Evolutionary conservation across 1,140 invertebrate species (phyloP).

Genomic region (Choristoneura fumiferana): DNA sequence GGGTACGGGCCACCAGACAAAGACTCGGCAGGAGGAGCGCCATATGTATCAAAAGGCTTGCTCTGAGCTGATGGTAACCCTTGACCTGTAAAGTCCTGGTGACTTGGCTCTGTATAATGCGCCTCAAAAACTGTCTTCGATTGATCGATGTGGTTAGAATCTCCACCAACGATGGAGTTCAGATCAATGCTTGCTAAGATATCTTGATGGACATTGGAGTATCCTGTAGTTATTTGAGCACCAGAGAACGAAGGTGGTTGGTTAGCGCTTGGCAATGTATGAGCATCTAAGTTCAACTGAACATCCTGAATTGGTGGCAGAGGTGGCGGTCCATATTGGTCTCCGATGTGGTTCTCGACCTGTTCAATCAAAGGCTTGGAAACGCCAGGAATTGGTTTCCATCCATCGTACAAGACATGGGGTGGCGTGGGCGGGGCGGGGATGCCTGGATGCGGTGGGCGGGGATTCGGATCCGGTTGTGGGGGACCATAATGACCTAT

Average conservation of each 20-base stretch:
- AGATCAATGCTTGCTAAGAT: conserved; percentile 70
- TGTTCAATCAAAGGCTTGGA: conserved; percentile 51
- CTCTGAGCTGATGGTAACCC: conserved; percentile 29
- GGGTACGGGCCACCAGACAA: conserved; percentile 75
- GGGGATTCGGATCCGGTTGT: conserved; percentile 74
- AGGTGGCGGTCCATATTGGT: conserved; percentile 57
- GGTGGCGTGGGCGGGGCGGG: conserved; percentile 85
- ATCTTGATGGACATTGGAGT: conserved; percentile 69
- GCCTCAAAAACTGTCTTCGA: conserved; percentile 76
- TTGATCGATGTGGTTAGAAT: conserved; percentile 72
- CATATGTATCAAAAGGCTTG: conserved; percentile 70
- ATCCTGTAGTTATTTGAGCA: conserved; percentile 58
- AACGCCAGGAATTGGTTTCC: conserved; percentile 88
- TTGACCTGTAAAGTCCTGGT: neutral
- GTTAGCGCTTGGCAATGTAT: conserved; percentile 38
- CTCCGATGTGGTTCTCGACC: conserved; percentile 36
- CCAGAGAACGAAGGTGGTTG: conserved; percentile 40
- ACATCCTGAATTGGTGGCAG: conserved; percentile 48
- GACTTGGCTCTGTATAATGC: conserved; percentile 66
- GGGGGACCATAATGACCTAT: conserved; percentile 78
- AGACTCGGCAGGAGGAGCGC: conserved; percentile 73
- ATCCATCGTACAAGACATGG: conserved; percentile 89
- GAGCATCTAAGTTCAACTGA: conserved; percentile 46
- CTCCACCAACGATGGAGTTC: conserved; percentile 69
- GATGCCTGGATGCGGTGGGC: conserved; percentile 81